Evolutionary conservation across 2,113 vertebrate species (phyloP).

Genomic region (Myrmecobius fasciatus): DNA sequence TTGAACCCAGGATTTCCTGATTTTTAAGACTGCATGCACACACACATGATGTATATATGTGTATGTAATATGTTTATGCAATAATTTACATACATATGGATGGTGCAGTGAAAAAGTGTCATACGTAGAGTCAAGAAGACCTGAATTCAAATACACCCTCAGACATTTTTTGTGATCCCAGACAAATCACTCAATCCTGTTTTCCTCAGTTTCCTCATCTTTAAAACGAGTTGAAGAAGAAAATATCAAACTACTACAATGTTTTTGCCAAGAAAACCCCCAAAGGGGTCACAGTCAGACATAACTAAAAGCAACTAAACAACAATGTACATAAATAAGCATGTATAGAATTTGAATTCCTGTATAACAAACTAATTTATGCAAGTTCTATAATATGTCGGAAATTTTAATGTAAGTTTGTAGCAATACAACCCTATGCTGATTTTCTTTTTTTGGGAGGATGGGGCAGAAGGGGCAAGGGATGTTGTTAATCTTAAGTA

Average conservation of each 20-base stretch:
- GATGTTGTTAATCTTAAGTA: not conserved
- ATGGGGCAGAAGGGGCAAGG: not conserved
- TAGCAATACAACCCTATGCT: not conserved
- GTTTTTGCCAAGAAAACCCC: not conserved
- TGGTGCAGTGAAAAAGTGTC: not conserved
- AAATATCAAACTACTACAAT: not conserved
- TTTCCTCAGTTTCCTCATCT: not conserved
- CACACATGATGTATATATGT: not conserved
- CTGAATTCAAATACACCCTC: not conserved
- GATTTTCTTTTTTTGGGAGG: not conserved
- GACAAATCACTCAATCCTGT: not conserved
- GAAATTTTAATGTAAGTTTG: not conserved
- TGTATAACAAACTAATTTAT: not conserved
- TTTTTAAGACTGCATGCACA: not conserved
- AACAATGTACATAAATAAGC: not conserved
- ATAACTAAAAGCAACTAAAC: not conserved
- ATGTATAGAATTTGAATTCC: not conserved
- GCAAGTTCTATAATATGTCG: not conserved
- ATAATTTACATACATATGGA: not conserved
- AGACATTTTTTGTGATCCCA: not conserved
- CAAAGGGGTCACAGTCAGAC: not conserved
- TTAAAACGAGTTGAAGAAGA: not conserved
- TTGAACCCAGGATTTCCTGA: not conserved
- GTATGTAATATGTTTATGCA: not conserved
- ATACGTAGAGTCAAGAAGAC: not conserved